A percentile compares a stretch with the other conserved stretches of the same genome.
These are phyloP conservation scores for Ardeotis arabs DNA, from an alignment of 2,113 vertebrate genomes.

Conservation along the genomic window DNA sequence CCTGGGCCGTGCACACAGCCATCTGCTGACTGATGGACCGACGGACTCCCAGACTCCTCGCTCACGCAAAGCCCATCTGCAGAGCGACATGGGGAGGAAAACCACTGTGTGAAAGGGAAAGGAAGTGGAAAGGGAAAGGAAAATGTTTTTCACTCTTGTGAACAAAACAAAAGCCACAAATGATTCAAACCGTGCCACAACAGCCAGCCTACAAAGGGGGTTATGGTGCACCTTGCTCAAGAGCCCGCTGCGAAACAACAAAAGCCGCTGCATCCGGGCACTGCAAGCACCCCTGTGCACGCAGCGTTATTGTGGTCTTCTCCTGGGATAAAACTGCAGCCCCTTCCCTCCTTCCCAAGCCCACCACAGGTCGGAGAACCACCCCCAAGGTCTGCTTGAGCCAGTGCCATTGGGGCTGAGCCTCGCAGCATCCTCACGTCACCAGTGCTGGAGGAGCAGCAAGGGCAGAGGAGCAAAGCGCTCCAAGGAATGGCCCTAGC, in stretches of 20 bases:
- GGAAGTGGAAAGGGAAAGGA: not conserved
- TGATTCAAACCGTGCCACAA: not conserved
- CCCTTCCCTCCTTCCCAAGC: not conserved
- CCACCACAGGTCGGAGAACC: not conserved
- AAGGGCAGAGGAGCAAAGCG: not conserved
- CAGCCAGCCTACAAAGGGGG: not conserved
- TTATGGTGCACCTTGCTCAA: accelerated
- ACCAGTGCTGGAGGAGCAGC: accelerated
- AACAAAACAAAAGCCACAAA: not conserved
- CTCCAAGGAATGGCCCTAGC: accelerated
- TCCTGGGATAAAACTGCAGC: not conserved
- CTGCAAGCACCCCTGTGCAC: accelerated
- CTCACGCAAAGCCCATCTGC: not conserved
- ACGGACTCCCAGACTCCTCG: not conserved
- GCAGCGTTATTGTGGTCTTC: not conserved
- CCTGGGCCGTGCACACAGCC: accelerated
- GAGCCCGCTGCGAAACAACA: not conserved
- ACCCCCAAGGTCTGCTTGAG: not conserved
- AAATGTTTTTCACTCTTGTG: not conserved
- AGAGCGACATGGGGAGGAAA: not conserved
- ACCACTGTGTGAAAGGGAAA: not conserved
- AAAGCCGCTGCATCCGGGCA: not conserved
- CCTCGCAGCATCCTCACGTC: too few species aligned
- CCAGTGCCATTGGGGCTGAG: accelerated
- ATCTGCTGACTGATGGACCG: accelerated